Evolutionary conservation across 1,140 invertebrate genomes (phyloP).

Genomic region (Camponotus vicinus): DNA sequence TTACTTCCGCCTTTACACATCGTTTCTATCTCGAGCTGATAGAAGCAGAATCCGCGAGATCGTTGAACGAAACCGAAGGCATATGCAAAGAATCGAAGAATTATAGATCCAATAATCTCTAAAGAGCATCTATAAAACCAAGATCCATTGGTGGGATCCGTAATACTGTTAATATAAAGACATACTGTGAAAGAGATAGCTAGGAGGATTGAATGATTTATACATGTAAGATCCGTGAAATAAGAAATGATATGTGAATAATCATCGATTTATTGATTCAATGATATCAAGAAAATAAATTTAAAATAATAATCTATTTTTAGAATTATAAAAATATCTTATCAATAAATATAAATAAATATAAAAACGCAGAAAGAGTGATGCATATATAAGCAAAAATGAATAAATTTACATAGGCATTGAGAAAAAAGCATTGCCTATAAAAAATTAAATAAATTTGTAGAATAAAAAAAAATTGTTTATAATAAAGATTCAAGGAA

Average conservation of each 20-base stretch:
- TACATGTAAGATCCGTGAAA: not conserved
- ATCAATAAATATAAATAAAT: not conserved
- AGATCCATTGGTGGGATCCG: not conserved
- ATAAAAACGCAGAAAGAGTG: not conserved
- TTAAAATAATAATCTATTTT: not conserved
- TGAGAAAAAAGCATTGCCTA: no score
- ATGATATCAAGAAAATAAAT: not conserved
- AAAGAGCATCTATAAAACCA: not conserved
- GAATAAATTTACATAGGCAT: not conserved
- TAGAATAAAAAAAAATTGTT: not conserved
- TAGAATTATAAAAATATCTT: not conserved
- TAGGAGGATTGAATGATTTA: not conserved
- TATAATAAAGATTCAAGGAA: not conserved
- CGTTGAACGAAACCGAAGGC: not conserved
- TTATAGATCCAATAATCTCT: constrained; percentile 19
- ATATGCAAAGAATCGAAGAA: not conserved
- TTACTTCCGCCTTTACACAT: constrained; percentile 47
- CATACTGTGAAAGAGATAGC: not conserved
- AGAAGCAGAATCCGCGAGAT: constrained; percentile 30
- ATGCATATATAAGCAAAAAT: not conserved
- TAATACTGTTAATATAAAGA: not conserved
- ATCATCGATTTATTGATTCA: not conserved
- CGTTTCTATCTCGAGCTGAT: constrained; percentile 14
- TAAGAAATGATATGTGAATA: not conserved
- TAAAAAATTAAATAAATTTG: constrained; percentile 1